Conservation (phyloP, 2,797 vertebrate species). For the Falco berigora region DNA sequence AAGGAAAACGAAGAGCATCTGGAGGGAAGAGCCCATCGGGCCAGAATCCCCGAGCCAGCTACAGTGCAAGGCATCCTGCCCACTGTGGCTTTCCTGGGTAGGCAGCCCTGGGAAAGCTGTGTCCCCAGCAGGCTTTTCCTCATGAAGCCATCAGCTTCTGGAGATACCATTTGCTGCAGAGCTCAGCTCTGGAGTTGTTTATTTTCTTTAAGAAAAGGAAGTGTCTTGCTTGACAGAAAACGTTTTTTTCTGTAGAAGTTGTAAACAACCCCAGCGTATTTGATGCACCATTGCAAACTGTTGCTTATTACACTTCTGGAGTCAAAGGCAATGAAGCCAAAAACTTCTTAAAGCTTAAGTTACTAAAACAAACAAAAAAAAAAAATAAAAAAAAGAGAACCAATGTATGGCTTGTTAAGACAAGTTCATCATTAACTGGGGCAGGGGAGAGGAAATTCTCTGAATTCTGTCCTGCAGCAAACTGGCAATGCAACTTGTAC, state of each 20-base stretch:
- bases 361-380: not conserved
- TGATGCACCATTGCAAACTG: not conserved
- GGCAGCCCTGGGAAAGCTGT: not conserved
- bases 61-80: not conserved
- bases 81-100: not conserved
- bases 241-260: not conserved
- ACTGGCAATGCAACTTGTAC: not conserved
- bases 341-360: not conserved
- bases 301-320: not conserved
- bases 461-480: not conserved
- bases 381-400: too few relatives aligned
- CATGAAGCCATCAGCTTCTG: not conserved
- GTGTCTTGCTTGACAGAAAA: not conserved
- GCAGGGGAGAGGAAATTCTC: not conserved
- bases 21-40: fast-evolving
- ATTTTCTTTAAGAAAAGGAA: not conserved
- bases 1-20: slow-evolving; percentile 17
- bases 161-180: not conserved
- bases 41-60: fast-evolving
- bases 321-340: not conserved
- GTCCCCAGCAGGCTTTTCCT: not conserved
- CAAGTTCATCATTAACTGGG: not conserved
- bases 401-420: not conserved
- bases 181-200: not conserved
- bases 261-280: not conserved